Evolutionary conservation across 2,888 invertebrate species (phyloP).

Genomic region (Aporophyla nigra): DNA sequence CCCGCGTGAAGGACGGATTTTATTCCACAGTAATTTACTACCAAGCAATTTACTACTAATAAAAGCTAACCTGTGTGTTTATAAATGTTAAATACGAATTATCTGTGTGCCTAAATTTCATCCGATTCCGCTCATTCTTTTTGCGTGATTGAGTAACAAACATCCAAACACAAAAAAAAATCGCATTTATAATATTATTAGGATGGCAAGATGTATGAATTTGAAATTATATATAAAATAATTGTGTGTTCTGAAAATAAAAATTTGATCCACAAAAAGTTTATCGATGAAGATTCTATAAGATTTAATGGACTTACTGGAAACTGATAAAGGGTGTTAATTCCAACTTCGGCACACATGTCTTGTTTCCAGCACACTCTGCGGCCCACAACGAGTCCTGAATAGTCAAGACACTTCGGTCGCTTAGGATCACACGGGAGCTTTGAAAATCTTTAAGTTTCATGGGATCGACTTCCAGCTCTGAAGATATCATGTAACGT

Average conservation of each 20-base stretch:
- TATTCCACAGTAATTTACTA: no score
- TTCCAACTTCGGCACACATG: slow-evolving; percentile 67
- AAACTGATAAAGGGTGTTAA: slow-evolving; percentile 46
- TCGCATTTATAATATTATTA: no score
- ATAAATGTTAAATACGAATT: no score
- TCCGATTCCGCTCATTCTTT: no score
- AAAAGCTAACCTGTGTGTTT: no score
- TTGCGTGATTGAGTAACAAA: no score
- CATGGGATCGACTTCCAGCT: slow-evolving; percentile 62
- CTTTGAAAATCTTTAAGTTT: slow-evolving; percentile 40
- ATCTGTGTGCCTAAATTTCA: no score
- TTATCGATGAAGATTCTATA: not conserved
- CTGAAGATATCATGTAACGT: slow-evolving; percentile 66
- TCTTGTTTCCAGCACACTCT: slow-evolving; percentile 65
- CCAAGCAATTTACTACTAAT: no score
- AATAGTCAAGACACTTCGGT: slow-evolving; percentile 60
- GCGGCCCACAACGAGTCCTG: slow-evolving; percentile 62
- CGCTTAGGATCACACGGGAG: slow-evolving; percentile 69
- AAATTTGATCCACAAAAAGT: not conserved
- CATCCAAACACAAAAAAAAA: no score
- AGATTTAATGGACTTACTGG: slow-evolving; percentile 54
- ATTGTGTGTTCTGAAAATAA: not conserved
- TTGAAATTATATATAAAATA: not conserved
- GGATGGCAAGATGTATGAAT: no score
- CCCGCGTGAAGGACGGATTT: no score